A percentile compares a stretch with the other conserved stretches of the same genome.
Conservation (phyloP, 1,140 invertebrate genomes). For the Aleiodes sp. region DNA sequence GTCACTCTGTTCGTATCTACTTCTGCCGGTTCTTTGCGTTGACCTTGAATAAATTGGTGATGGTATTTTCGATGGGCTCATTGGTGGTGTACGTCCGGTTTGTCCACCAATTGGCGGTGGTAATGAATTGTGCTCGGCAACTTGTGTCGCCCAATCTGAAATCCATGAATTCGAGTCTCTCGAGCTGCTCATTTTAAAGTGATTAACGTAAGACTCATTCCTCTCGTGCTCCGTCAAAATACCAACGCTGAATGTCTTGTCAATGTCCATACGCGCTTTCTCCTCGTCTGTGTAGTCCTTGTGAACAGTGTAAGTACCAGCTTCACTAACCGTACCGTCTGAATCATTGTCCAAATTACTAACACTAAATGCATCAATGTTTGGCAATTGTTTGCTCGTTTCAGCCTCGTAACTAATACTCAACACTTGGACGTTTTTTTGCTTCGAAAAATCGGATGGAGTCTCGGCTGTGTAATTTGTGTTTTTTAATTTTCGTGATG, state of each 20-base stretch:
- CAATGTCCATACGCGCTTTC: slow-evolving; percentile 86
- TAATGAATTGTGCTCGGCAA: slow-evolving; percentile 61
- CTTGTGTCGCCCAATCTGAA: slow-evolving; percentile 69
- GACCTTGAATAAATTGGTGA: slow-evolving; percentile 68
- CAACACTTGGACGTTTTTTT: slow-evolving; percentile 31
- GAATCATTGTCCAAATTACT: slow-evolving; percentile 48
- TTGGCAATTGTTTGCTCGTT: slow-evolving; percentile 22
- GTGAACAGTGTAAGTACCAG: slow-evolving; percentile 89
- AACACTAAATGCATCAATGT: slow-evolving; percentile 51
- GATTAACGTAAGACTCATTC: slow-evolving; percentile 61
- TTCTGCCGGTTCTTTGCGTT: slow-evolving; percentile 46
- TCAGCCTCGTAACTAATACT: slow-evolving; percentile 42
- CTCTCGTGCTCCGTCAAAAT: slow-evolving; percentile 60
- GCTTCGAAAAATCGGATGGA: slow-evolving; percentile 28
- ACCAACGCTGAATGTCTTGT: slow-evolving; percentile 76
- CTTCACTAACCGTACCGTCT: slow-evolving; percentile 77
- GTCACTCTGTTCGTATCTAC: slow-evolving; percentile 53
- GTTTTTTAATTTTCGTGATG: slow-evolving; percentile 47
- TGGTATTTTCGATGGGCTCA: slow-evolving; percentile 72
- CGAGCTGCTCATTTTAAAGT: slow-evolving; percentile 46
- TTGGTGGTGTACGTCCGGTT: slow-evolving; percentile 66
- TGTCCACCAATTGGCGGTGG: slow-evolving; percentile 48
- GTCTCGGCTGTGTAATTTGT: slow-evolving; percentile 40
- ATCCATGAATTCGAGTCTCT: slow-evolving; percentile 65
- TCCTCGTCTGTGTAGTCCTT: slow-evolving; percentile 86